Evolutionary conservation across 2,888 invertebrate genomes (phyloP).

Genomic region (Drosophila putrida): DNA sequence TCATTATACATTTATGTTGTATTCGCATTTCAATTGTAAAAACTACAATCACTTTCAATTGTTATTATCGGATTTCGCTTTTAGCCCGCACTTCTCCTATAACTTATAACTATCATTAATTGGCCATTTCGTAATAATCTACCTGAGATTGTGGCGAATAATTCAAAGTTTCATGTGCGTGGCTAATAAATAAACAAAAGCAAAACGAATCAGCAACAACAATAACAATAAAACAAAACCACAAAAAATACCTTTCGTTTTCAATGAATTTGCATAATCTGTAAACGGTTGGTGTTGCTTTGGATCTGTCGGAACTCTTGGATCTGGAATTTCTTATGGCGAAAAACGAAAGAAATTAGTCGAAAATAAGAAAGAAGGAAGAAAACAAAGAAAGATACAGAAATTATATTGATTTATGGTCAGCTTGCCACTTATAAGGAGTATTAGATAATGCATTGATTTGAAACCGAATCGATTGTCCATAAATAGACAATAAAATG

Average conservation of each 20-base stretch:
- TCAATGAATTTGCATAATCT: slow-evolving; percentile 75
- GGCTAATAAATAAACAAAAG: slow-evolving; percentile 61
- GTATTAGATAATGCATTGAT: slow-evolving; percentile 46
- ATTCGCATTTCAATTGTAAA: background rate
- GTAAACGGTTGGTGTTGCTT: slow-evolving; percentile 12
- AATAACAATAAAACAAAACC: slow-evolving; percentile 21
- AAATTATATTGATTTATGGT: slow-evolving; percentile 42
- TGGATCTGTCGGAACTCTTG: slow-evolving; percentile 20
- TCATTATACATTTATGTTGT: slow-evolving; percentile 3
- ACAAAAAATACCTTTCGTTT: slow-evolving; percentile 69
- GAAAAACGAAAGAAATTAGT: slow-evolving; percentile 40
- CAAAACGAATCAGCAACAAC: slow-evolving; percentile 27
- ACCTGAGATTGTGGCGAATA: slow-evolving; percentile 19
- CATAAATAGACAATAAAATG: slow-evolving; percentile 47
- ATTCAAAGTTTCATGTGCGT: slow-evolving; percentile 33
- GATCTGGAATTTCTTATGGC: slow-evolving; percentile 31
- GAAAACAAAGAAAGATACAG: slow-evolving; percentile 7
- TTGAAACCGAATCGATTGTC: slow-evolving; percentile 31
- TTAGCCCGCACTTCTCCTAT: slow-evolving; percentile 5
- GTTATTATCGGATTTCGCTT: slow-evolving; percentile 15
- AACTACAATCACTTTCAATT: slow-evolving; percentile 21
- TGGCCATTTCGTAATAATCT: slow-evolving; percentile 22
- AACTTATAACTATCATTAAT: slow-evolving; percentile 10
- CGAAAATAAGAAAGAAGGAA: slow-evolving; percentile 19
- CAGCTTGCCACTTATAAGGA: slow-evolving; percentile 2